Evolutionary conservation across 2,797 vertebrate genomes (phyloP).

Genomic region (Fistularia tabacaria): DNA sequence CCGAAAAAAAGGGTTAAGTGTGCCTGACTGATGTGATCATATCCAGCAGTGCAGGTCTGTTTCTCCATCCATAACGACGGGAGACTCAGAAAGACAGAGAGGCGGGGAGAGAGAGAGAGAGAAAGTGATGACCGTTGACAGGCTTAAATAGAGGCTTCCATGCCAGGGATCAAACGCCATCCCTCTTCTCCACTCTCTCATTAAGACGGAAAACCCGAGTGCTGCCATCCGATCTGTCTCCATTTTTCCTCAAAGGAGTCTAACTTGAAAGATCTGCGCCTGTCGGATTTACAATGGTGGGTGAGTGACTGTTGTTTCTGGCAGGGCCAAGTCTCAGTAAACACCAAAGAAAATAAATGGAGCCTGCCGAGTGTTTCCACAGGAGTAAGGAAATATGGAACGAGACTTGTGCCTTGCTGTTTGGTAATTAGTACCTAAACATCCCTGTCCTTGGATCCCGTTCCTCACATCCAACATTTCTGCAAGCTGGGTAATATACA

Average conservation of each 20-base stretch:
- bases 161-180: constrained; percentile 79
- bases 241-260: constrained; percentile 77
- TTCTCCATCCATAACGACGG: constrained; percentile 54
- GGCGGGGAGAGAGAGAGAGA: constrained; percentile 22
- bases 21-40: constrained; percentile 62
- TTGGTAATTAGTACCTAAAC: constrained; percentile 83
- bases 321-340: too few species aligned
- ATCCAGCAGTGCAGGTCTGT: constrained; percentile 63
- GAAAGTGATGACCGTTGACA: constrained; percentile 78
- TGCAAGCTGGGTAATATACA: constrained; percentile 77
- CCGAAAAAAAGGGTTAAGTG: constrained; percentile 49
- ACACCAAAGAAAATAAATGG: constrained; percentile 82
- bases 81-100: constrained; percentile 14
- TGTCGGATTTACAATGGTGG: constrained; percentile 82
- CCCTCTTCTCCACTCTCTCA: constrained; percentile 79
- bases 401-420: constrained; percentile 77
- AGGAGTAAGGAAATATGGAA: constrained; percentile 79
- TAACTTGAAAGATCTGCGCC: constrained; percentile 78
- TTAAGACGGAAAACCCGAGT: constrained; percentile 77
- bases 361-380: constrained; percentile 81
- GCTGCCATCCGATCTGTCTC: constrained; percentile 76
- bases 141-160: constrained; percentile 79
- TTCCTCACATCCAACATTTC: constrained; percentile 72
- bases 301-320: too few species aligned
- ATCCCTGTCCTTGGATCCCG: constrained; percentile 76